Evolutionary conservation across 2,113 vertebrate genomes (phyloP).

Genomic region (Shinisaurus crocodilurus): DNA sequence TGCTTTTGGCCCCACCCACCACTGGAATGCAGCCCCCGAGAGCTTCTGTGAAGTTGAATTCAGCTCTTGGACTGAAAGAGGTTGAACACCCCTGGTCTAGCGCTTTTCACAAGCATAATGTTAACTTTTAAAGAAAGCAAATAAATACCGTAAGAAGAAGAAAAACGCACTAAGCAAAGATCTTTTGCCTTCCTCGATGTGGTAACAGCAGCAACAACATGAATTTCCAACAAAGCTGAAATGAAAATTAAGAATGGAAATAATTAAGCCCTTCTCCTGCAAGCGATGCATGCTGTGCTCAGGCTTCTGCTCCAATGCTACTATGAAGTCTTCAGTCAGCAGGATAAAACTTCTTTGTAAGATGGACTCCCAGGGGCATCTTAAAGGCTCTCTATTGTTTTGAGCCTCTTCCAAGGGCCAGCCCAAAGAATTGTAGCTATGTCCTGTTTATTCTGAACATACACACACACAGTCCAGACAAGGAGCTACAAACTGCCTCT

Average conservation of each 20-base stretch:
- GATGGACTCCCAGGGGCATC: conserved; percentile 46
- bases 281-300: conserved; percentile 47
- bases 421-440: not conserved
- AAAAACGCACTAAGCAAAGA: conserved; percentile 45
- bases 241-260: conserved; percentile 66
- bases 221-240: conserved; percentile 65
- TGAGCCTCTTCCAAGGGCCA: conserved; percentile 24
- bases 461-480: not conserved
- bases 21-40: too few relatives aligned
- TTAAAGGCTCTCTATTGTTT: conserved; percentile 43
- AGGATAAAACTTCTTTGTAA: conserved; percentile 58
- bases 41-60: too few relatives aligned
- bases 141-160: not conserved
- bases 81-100: not conserved
- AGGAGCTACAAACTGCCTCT: not conserved
- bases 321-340: conserved; percentile 64
- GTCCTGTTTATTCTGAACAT: conserved; percentile 32
- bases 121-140: conserved; percentile 19
- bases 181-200: conserved; percentile 47
- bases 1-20: too few relatives aligned
- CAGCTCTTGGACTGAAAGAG: too few relatives aligned
- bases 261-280: conserved; percentile 64
- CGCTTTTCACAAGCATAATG: conserved; percentile 34
- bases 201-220: conserved; percentile 50
- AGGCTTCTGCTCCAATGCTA: conserved; percentile 60